Base-by-base conservation (phyloP, 2,888 invertebrate genomes). In the Drosophila fungiperda region DNA sequence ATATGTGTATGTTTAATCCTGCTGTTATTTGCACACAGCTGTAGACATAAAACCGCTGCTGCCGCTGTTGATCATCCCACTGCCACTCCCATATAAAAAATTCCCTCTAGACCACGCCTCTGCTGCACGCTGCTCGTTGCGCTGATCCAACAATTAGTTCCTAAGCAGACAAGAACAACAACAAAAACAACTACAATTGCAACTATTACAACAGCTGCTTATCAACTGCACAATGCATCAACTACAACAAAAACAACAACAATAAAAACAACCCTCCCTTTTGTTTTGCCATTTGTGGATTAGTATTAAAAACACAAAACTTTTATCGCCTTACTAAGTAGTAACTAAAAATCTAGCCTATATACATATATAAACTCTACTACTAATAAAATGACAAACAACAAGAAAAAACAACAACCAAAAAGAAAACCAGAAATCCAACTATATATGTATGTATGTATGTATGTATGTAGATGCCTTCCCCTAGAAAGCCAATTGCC, bases 391-490 rank as follows among this genome's bases (percentile, higher is more conserved):
- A 59, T 62, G 67, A 50, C n/a, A 64, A 64, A 52, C 20, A 59
- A 59, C 20, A 59, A 59, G 8, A 63, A 54, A 63, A 58, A 50
- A 9, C 38, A 63, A 60, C 55, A 74, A 42, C 63, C 75, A 75
- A 68, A 70, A 68, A 73, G 68, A 50, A 26, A 29, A 50, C 29
- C 29, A 29, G 17, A 17, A 45, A 45, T 45, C 45, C 54, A 45
- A 67, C 38, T 61, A 62, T 60, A 48, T 79, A 74, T 63, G 68
- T 74, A 69, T 73, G 58, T 59, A 60, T 74, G 63, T 74, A 75
- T 78, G 73, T 73, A 80, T 82, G 78, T 84, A 90, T 84, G 78
- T 95, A 95, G 95, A 95, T 95, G 95, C 95, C 94, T 94, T 94
- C 92, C 94, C 92, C 93, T 93, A 93, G 93, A 93, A 91, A 93